Evolutionary conservation across 2,113 vertebrate species (phyloP).

Genomic region (Hiodon alosoides): DNA sequence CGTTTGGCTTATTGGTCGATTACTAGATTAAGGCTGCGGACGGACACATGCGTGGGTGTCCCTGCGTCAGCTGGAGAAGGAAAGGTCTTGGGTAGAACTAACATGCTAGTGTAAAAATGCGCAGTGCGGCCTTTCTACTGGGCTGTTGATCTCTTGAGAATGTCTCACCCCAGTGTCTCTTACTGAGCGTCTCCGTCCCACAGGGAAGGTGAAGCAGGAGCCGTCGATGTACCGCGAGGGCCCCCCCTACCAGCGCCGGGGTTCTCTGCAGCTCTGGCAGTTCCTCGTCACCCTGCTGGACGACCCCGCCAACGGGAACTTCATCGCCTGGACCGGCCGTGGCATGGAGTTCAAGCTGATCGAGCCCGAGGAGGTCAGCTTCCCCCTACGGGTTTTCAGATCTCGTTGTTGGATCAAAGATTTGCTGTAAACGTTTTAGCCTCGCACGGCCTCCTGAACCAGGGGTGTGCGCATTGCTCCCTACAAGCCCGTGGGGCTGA

Average conservation of each 20-base stretch:
- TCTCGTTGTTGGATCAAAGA: neutral
- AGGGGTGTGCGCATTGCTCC: too few species aligned
- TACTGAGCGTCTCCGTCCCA: neutral
- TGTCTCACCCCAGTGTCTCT: slow-evolving; percentile 38
- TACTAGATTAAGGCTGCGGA: too few species aligned
- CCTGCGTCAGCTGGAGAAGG: neutral
- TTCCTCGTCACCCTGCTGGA: slow-evolving; percentile 91
- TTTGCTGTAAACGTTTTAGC: too few species aligned
- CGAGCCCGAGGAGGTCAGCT: slow-evolving; percentile 85
- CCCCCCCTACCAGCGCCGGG: slow-evolving; percentile 86
- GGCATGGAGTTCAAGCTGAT: slow-evolving; percentile 98
- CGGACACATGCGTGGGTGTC: too few species aligned
- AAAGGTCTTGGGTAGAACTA: neutral
- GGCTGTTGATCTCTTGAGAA: slow-evolving; percentile 34
- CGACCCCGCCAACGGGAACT: slow-evolving; percentile 88
- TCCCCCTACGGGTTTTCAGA: neutral
- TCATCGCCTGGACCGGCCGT: slow-evolving; percentile 94
- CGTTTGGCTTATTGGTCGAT: too few species aligned
- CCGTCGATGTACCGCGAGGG: slow-evolving; percentile 81
- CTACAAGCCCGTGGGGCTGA: neutral
- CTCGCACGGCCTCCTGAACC: too few species aligned
- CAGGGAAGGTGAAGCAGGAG: slow-evolving; percentile 92
- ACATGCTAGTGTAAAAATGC: slow-evolving; percentile 17
- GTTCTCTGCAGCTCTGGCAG: slow-evolving; percentile 96
- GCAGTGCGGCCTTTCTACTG: slow-evolving; percentile 28